Conservation (phyloP, 1,140 invertebrate genomes). For the Ctenoplectra terminalis region DNA sequence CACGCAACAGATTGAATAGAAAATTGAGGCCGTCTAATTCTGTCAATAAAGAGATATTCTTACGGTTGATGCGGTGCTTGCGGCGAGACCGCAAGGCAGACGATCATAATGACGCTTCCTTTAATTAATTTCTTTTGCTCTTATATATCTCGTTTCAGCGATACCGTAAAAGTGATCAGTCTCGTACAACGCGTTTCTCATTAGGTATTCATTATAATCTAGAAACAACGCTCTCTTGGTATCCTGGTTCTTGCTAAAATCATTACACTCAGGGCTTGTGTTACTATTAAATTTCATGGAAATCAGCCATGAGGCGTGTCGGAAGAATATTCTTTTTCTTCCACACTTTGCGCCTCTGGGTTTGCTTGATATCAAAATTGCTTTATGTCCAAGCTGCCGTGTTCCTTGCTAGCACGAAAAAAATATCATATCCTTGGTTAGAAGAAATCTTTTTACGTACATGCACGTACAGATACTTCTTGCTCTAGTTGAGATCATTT, state of each 20-base stretch:
- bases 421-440: neutral
- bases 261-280: neutral
- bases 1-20: neutral
- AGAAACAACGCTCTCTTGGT: neutral
- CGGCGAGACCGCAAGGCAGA: constrained; percentile 54
- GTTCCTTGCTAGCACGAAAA: neutral
- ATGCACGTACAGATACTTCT: neutral
- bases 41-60: constrained; percentile 69
- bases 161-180: constrained; percentile 6
- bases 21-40: constrained; percentile 54
- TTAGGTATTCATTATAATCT: constrained; percentile 41
- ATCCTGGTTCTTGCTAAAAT: constrained; percentile 18
- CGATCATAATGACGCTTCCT: constrained; percentile 35
- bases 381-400: neutral
- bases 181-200: constrained; percentile 10
- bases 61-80: constrained; percentile 64
- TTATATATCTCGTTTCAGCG: constrained; percentile 32
- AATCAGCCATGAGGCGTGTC: neutral
- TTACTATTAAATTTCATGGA: constrained; percentile 3
- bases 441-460: neutral
- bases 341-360: neutral
- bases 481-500: too few relatives aligned
- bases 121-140: constrained; percentile 61
- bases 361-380: neutral
- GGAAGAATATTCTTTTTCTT: neutral